A percentile compares a stretch with the other conserved stretches of the same genome.
These are phyloP conservation scores for Danio kyathit DNA, from an alignment of 2,797 vertebrate species.

Conservation along the genomic window DNA sequence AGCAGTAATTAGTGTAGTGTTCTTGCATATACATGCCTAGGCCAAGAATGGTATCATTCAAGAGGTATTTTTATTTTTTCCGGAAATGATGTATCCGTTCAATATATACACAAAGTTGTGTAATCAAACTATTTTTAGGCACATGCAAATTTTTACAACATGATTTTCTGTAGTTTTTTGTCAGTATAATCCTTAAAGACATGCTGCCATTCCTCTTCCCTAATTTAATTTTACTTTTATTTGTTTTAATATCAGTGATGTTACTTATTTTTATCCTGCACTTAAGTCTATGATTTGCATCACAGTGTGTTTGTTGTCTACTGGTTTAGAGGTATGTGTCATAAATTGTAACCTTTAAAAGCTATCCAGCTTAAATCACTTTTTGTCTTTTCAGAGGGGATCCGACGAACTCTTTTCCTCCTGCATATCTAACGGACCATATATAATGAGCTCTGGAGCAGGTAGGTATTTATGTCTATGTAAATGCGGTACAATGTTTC, in stretches of 20 bases:
- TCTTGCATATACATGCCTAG: not conserved
- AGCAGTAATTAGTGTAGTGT: constrained; percentile 30
- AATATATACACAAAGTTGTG: not conserved
- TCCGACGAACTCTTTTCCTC: constrained; percentile 98
- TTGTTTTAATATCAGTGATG: not conserved
- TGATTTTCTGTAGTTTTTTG: not conserved
- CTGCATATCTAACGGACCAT: constrained; percentile 97
- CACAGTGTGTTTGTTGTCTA: not conserved
- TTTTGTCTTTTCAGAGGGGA: constrained; percentile 88
- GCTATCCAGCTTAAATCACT: not conserved
- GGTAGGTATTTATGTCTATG: constrained; percentile 66
- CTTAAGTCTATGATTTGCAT: not conserved
- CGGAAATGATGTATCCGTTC: not conserved
- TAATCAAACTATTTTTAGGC: not conserved
- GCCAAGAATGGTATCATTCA: not conserved
- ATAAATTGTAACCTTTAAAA: not conserved
- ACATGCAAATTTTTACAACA: not conserved
- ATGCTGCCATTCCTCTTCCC: not conserved
- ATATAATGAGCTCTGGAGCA: constrained; percentile 95
- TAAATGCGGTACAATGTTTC: not conserved
- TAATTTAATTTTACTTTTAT: not conserved
- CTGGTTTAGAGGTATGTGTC: not conserved
- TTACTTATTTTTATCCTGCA: not conserved
- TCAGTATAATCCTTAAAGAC: not conserved
- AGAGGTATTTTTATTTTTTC: not conserved